phyloP scores from a whole-genome alignment of 37 sponge, comb jelly and placozoan species.

The Geodia barretti region DNA sequence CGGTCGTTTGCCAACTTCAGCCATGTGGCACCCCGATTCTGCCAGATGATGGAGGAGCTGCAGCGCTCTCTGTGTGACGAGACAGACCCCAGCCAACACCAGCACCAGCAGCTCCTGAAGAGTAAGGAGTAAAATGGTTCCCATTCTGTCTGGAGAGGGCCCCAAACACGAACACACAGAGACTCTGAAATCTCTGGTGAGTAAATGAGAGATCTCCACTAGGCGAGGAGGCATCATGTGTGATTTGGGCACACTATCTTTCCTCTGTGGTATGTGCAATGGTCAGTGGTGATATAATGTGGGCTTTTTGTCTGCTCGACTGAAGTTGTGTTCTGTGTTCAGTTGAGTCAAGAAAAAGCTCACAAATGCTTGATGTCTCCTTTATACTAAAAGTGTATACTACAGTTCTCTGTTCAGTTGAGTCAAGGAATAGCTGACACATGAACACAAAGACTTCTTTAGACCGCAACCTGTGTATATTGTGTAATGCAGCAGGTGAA shows the following conservation, averaged over 20 bases:
- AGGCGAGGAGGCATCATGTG: too few relatives aligned
- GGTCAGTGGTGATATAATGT: not conserved
- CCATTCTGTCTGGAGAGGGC: not conserved
- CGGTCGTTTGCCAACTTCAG: constrained; percentile 61
- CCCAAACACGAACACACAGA: constrained; percentile 30
- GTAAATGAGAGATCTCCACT: too few relatives aligned
- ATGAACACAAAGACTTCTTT: too few relatives aligned
- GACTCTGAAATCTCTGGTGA: constrained; percentile 40
- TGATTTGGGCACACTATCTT: too few relatives aligned
- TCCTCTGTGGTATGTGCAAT: too few relatives aligned
- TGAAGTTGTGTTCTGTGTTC: not conserved
- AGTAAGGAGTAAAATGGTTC: not conserved
- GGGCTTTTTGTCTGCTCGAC: not conserved
- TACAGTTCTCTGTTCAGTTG: too few relatives aligned
- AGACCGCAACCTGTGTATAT: too few relatives aligned
- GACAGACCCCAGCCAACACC: constrained; percentile 5
- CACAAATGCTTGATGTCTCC: too few relatives aligned
- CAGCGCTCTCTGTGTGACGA: constrained; percentile 11
- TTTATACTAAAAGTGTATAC: too few relatives aligned
- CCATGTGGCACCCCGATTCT: constrained; percentile 51
- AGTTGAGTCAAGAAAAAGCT: not conserved
- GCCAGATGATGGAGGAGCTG: constrained; percentile 17
- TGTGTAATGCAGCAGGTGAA: too few relatives aligned
- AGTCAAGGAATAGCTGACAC: too few relatives aligned
- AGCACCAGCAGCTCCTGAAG: too few relatives aligned